Evolutionary conservation across 2,797 vertebrate species (phyloP).

Genomic region (Acrossocheilus fasciatus): DNA sequence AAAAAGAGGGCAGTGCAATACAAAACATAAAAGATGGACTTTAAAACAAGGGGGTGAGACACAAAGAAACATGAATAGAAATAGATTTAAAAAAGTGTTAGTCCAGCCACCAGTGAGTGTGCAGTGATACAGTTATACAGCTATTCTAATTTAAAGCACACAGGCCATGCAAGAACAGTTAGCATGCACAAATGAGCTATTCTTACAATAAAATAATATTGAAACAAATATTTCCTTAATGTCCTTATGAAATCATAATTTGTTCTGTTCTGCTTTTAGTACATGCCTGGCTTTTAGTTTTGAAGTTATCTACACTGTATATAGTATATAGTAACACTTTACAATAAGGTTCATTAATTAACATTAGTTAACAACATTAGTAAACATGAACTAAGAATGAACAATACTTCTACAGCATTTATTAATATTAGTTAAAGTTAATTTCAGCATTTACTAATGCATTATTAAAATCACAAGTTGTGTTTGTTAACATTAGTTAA

Average conservation of each 20-base stretch:
- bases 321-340: neutral
- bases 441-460: too few relatives aligned
- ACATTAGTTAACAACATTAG: too few relatives aligned
- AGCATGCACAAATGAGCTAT: neutral
- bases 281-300: too few relatives aligned
- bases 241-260: neutral
- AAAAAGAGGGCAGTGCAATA: slow-evolving; percentile 53
- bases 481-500: too few relatives aligned
- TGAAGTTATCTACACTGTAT: neutral
- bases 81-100: neutral
- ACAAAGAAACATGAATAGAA: slow-evolving; percentile 31
- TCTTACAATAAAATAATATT: neutral
- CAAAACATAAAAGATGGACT: slow-evolving; percentile 35
- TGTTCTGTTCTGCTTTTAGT: slow-evolving; percentile 6
- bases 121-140: neutral
- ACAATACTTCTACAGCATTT: too few relatives aligned
- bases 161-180: neutral
- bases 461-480: too few relatives aligned
- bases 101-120: slow-evolving; percentile 21
- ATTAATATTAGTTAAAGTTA: too few relatives aligned
- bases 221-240: neutral
- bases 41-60: slow-evolving; percentile 31
- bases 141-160: slow-evolving; percentile 7
- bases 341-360: too few relatives aligned
- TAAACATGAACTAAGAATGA: too few relatives aligned